Percentiles rank a stretch among this genome's conserved stretches.
Conservation (phyloP, 2,113 vertebrate species). For the Bujurquina vittata region DNA sequence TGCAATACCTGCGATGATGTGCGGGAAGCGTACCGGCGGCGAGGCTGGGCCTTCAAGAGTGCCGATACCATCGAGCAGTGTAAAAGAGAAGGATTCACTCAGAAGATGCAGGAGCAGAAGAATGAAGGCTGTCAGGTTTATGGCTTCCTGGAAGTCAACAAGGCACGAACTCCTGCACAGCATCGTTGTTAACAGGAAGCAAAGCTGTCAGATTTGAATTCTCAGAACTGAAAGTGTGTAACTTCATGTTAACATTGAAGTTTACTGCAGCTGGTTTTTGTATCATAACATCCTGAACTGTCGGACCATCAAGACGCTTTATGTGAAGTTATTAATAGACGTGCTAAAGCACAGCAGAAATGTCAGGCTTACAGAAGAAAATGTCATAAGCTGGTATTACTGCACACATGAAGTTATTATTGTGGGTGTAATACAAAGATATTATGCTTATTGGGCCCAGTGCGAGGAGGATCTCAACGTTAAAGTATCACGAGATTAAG, state of each 20-base stretch:
- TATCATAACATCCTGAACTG: not conserved
- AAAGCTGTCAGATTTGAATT: not conserved
- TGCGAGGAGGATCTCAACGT: not conserved
- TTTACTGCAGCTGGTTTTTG: not conserved
- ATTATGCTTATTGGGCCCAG: not conserved
- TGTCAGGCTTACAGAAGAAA: no score
- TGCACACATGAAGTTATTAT: not conserved
- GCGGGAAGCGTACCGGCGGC: slow-evolving; percentile 92
- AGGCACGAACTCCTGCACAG: slow-evolving; percentile 73
- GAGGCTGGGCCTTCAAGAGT: slow-evolving; percentile 98
- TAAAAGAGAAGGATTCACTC: slow-evolving; percentile 95
- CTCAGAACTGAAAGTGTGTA: not conserved
- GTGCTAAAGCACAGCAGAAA: no score
- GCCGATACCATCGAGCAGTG: slow-evolving; percentile 97
- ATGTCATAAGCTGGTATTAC: not conserved
- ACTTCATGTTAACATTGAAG: not conserved
- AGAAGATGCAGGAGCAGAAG: slow-evolving; percentile 99
- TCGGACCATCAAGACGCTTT: not conserved
- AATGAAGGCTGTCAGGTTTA: slow-evolving; percentile 97
- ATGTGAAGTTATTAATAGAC: not conserved
- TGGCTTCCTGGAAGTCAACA: slow-evolving; percentile 97
- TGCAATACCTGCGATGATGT: slow-evolving; percentile 98
- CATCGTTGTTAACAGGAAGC: not conserved
- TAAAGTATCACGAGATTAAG: not conserved
- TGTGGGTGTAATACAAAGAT: no score